Evolutionary conservation across 2,888 invertebrate genomes (phyloP).

Genomic region (Lysandra coridon): DNA sequence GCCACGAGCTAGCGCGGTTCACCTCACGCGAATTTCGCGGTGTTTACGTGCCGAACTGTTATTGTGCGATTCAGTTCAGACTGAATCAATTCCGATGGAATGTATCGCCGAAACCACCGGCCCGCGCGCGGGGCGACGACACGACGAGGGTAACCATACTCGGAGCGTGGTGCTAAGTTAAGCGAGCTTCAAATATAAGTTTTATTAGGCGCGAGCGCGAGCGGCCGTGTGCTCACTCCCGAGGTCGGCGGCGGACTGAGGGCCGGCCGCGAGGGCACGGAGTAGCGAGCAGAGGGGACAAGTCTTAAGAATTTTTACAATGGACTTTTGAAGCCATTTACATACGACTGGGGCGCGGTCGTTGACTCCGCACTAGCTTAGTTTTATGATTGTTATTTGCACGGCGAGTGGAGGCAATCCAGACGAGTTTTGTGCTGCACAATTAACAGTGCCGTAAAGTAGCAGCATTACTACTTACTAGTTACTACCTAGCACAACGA

Average conservation of each 20-base stretch:
- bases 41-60: conserved; percentile 11
- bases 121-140: background rate
- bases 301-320: conserved; percentile 19
- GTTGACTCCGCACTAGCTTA: conserved; percentile 9
- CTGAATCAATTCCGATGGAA: background rate
- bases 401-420: background rate
- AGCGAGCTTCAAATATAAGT: conserved; percentile 50
- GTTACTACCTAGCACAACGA: background rate
- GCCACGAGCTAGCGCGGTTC: background rate
- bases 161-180: conserved; percentile 15
- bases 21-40: background rate
- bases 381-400: conserved; percentile 15
- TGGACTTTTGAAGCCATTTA: background rate
- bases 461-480: background rate
- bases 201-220: conserved; percentile 60
- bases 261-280: conserved; percentile 55
- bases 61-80: background rate
- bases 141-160: background rate
- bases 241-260: conserved; percentile 70
- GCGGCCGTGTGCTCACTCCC: conserved; percentile 63
- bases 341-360: conserved; percentile 19
- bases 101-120: background rate
- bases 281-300: conserved; percentile 45
- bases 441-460: background rate
- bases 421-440: background rate